Evolutionary conservation across 2,888 invertebrate genomes (phyloP).

Genomic region (Thelaira solivaga): DNA sequence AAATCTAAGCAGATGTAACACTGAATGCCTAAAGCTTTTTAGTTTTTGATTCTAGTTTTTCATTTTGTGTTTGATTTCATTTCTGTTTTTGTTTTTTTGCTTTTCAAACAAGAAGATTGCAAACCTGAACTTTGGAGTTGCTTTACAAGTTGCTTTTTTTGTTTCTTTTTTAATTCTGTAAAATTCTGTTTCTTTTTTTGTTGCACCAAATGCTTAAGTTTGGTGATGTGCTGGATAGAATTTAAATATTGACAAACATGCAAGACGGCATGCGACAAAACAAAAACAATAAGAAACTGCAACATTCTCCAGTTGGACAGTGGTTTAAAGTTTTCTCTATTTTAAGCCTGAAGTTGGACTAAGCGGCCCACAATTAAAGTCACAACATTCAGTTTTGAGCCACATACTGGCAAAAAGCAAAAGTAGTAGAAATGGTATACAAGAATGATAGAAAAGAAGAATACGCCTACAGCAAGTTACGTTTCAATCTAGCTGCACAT

Average conservation of each 20-base stretch:
- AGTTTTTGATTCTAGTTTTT: conserved; percentile 42
- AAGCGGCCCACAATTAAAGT: too few species aligned
- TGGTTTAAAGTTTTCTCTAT: too few species aligned
- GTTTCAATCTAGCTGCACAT: too few species aligned
- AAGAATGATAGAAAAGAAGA: too few species aligned
- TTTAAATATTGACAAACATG: conserved; percentile 23
- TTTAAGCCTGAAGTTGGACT: too few species aligned
- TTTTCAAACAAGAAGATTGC: background rate
- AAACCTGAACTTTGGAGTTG: conserved; percentile 24
- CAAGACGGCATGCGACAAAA: background rate
- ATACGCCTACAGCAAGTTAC: too few species aligned
- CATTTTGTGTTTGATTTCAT: conserved; percentile 5
- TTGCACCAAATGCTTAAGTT: background rate
- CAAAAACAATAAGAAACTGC: too few species aligned
- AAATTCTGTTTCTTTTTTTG: background rate
- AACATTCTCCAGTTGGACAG: background rate
- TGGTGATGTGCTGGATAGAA: background rate
- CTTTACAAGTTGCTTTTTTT: conserved; percentile 3
- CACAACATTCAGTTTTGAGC: too few species aligned
- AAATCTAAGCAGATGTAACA: conserved; percentile 53
- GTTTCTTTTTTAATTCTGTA: conserved; percentile 1
- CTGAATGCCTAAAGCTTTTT: conserved; percentile 48
- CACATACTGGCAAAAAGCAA: too few species aligned
- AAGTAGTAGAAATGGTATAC: too few species aligned
- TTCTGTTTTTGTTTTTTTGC: background rate